phyloP scores from a whole-genome alignment of 2,888 invertebrate genomes.

The Dione vanillae region DNA sequence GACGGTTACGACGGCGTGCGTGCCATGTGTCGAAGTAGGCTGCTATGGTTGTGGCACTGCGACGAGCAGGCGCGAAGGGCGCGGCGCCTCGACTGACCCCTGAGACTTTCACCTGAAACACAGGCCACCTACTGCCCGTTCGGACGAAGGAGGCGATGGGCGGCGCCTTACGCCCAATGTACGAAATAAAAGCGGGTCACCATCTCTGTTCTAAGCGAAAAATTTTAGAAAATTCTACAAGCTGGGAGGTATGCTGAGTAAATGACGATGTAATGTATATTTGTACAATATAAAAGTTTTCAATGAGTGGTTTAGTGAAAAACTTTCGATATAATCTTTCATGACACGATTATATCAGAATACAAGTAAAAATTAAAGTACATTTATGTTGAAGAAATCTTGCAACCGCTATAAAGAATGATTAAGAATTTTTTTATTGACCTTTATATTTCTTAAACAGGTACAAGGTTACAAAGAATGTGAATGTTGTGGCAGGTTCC shows the following conservation, averaged over 20 bases:
- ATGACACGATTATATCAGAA: background rate
- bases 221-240: constrained; percentile 25
- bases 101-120: constrained; percentile 46
- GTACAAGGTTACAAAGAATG: constrained; percentile 44
- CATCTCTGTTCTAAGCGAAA: constrained; percentile 53
- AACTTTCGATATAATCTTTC: background rate
- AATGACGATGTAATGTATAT: background rate
- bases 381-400: background rate
- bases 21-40: constrained; percentile 56
- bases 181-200: constrained; percentile 74
- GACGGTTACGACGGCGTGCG: constrained; percentile 55
- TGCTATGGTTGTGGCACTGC: constrained; percentile 54
- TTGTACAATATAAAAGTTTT: background rate
- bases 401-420: constrained; percentile 7
- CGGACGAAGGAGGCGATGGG: constrained; percentile 65
- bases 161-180: constrained; percentile 66
- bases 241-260: background rate
- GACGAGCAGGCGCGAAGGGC: constrained; percentile 80
- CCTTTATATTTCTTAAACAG: constrained; percentile 42
- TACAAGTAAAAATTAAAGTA: background rate
- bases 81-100: constrained; percentile 76
- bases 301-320: too few species aligned
- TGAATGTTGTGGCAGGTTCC: constrained; percentile 45
- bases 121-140: constrained; percentile 64
- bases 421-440: constrained; percentile 30